Evolutionary conservation across 2,888 invertebrate species (phyloP), one percentile per base, ranked within the genome.

Genomic region (Leptogaster cylindrica): DNA sequence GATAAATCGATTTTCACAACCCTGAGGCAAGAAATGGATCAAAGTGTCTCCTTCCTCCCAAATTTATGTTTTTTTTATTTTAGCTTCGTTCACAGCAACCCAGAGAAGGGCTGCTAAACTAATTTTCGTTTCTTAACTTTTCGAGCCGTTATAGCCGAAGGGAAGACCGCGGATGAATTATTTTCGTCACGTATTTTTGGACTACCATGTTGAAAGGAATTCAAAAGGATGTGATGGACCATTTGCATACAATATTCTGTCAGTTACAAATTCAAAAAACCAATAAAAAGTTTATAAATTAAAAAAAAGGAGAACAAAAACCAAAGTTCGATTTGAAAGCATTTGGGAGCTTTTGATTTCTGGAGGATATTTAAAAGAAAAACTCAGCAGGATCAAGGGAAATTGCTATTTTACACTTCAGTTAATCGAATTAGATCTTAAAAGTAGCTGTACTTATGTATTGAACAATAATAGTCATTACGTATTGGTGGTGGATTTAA

Each of bases 81-180:
- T 16, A n/a, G 28, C 10, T 27, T 14, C 28, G 27, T 44, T 27
- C 27, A 16, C 41, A 25, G 12, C 61, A 16, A 27, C n/a, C 41
- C 27, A 27, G 41, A 61, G 44, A 41, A 27, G 25, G 61, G 61
- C 63, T 69, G 48, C 69, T 69, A 69, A 69, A 69, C 69, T 69
- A 69, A 69, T 69, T 69, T 69, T 69, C 69, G 67, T 69, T 69
- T 69, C 69, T 69, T 69, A 69, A 69, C 69, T 69, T 69, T 69
- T 67, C 65, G 67, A 69, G 69, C 67, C 67, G 66, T 69, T 61
- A 66, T 69, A 66, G 66, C 69, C 69, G 41, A 64, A 31, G 48
- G 48, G 48, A 18, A 18, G 8, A 31, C 31, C 46, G 46, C 33
- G 8, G 41, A 68, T 68, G 66, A 68, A 68, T 66, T 61, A 68